phyloP scores from a whole-genome alignment of 1,140 invertebrate genomes.

The Drosophila ficusphila region DNA sequence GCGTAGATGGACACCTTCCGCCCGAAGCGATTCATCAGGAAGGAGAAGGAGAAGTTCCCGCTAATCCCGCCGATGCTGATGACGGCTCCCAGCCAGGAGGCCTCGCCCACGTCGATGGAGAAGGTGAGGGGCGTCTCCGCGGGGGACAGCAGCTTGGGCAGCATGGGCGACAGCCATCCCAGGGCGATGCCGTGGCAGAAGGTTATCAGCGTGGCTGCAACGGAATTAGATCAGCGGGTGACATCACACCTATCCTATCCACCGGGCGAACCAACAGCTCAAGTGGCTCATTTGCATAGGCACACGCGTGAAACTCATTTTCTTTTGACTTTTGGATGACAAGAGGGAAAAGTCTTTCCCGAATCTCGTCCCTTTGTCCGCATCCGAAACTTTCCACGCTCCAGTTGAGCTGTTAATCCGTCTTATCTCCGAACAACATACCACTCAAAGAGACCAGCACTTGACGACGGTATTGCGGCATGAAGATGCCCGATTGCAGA shows the following conservation, averaged over 20 bases:
- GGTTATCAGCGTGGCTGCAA: constrained; percentile 83
- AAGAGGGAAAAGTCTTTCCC: no score
- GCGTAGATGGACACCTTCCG: constrained; percentile 66
- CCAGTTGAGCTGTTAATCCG: constrained; percentile 3
- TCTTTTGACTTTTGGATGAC: no score
- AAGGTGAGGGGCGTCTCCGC: constrained; percentile 68
- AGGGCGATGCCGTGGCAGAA: constrained; percentile 84
- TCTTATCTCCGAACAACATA: constrained; percentile 38
- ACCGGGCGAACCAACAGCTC: constrained; percentile 30
- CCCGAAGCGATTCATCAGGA: constrained; percentile 81
- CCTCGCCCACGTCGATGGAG: constrained; percentile 61
- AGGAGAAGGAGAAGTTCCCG: constrained; percentile 79
- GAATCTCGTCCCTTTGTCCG: not conserved
- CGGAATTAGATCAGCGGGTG: constrained; percentile 17
- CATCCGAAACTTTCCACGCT: constrained; percentile 28
- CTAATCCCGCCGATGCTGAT: constrained; percentile 72
- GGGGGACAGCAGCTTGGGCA: constrained; percentile 73
- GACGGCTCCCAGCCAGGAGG: constrained; percentile 78
- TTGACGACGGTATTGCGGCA: constrained; percentile 61
- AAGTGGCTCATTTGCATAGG: constrained; percentile 38
- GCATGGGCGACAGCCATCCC: constrained; percentile 85
- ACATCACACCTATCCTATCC: constrained; percentile 7
- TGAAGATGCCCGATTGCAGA: constrained; percentile 61
- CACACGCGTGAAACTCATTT: not conserved
- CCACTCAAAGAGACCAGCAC: constrained; percentile 71